These are phyloP conservation scores for Emydocephalus ijimae DNA, from an alignment of 2,113 vertebrate species.

Conservation along the genomic window DNA sequence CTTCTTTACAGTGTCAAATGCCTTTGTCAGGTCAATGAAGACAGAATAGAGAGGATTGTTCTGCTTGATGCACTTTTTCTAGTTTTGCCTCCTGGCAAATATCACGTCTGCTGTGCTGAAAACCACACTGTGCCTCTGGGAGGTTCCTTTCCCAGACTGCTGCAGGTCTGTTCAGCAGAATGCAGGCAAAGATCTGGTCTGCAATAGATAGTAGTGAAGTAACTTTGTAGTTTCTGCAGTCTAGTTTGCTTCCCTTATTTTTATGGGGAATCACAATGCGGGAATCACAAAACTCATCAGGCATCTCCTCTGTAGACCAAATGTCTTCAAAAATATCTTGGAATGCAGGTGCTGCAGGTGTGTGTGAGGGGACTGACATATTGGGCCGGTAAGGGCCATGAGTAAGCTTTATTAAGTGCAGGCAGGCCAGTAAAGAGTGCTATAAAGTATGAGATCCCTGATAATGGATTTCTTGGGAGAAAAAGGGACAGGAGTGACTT, in stretches of 20 bases:
- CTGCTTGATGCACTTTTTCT: neutral
- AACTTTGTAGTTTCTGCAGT: neutral
- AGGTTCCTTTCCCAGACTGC: neutral
- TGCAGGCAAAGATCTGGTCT: neutral
- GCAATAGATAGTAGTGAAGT: neutral
- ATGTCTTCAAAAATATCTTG: neutral
- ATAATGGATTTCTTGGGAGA: no score
- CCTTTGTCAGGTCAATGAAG: neutral
- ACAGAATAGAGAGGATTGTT: neutral
- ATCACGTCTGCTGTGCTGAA: neutral
- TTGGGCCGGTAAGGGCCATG: neutral
- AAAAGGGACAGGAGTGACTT: neutral
- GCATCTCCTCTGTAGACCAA: neutral
- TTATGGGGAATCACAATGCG: neutral
- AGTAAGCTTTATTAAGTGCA: neutral
- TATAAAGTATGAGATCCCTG: no score
- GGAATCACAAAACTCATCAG: neutral
- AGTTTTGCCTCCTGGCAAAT: neutral
- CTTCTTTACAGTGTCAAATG: neutral
- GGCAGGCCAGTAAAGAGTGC: no score
- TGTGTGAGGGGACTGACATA: no score
- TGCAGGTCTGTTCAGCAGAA: neutral
- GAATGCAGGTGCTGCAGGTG: neutral
- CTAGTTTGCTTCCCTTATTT: neutral
- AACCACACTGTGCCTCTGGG: neutral